Evolutionary conservation across 2,113 vertebrate species (phyloP).

Genomic region (Ovibos moschatus): DNA sequence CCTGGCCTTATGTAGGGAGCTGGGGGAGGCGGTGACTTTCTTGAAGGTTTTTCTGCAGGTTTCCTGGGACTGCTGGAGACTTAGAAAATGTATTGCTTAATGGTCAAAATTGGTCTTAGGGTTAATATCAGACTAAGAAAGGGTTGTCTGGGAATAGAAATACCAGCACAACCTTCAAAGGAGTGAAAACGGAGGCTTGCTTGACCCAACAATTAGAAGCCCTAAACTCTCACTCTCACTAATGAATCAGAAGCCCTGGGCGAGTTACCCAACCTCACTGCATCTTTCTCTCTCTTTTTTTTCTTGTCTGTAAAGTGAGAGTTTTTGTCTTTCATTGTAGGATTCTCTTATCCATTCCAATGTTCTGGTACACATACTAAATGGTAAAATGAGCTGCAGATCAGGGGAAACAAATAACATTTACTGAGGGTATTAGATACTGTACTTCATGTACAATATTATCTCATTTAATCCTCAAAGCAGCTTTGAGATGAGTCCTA

Average conservation of each 20-base stretch:
- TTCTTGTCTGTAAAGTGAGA: neutral
- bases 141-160: slow-evolving; percentile 4
- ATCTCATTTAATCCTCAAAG: neutral
- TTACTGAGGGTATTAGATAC: neutral
- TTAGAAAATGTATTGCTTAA: neutral
- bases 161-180: slow-evolving; percentile 13
- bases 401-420: neutral
- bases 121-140: slow-evolving; percentile 9
- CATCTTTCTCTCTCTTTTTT: neutral
- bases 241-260: neutral
- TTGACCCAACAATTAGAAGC: neutral
- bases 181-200: slow-evolving; percentile 25
- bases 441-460: neutral
- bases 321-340: neutral
- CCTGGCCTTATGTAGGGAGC: neutral
- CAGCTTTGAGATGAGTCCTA: neutral
- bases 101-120: neutral
- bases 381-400: neutral
- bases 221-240: neutral
- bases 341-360: neutral
- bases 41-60: neutral
- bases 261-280: neutral
- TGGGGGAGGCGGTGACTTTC: neutral
- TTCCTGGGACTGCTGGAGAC: neutral
- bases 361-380: neutral